phyloP scores from a whole-genome alignment of 2,888 invertebrate genomes.

The Chironomus riparius region DNA sequence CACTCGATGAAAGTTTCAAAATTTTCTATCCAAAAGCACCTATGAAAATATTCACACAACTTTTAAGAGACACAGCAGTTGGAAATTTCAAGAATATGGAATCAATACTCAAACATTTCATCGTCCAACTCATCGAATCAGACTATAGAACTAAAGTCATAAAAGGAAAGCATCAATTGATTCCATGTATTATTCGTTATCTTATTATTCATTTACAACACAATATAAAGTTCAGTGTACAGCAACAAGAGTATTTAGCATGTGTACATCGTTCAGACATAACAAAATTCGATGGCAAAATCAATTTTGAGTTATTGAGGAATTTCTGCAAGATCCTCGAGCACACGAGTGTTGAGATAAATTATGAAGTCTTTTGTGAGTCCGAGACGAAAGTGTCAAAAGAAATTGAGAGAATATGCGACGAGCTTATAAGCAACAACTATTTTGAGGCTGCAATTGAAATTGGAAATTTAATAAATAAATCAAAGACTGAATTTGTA shows the following conservation, averaged over 20 bases:
- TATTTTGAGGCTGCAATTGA: constrained; percentile 47
- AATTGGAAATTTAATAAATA: constrained; percentile 42
- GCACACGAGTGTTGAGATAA: constrained; percentile 47
- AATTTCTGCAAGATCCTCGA: constrained; percentile 51
- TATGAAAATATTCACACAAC: constrained; percentile 50
- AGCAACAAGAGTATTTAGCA: constrained; percentile 47
- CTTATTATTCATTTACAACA: constrained; percentile 35
- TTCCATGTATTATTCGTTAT: constrained; percentile 34
- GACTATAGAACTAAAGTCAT: constrained; percentile 34
- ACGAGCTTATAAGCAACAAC: constrained; percentile 41
- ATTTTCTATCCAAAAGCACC: constrained; percentile 64
- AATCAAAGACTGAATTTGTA: constrained; percentile 44
- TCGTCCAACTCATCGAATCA: neutral
- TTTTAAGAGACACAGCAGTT: constrained; percentile 47
- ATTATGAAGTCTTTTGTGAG: constrained; percentile 38
- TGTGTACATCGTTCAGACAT: constrained; percentile 50
- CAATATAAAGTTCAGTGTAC: constrained; percentile 39
- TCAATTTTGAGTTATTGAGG: constrained; percentile 43
- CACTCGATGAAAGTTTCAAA: constrained; percentile 51
- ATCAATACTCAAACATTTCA: constrained; percentile 36
- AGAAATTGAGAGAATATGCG: constrained; percentile 45
- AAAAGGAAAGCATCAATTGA: constrained; percentile 34
- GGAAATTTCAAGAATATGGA: constrained; percentile 44
- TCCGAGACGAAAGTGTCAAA: constrained; percentile 33
- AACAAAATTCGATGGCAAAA: constrained; percentile 44